Conservation (phyloP, 2,888 invertebrate genomes). For the Lasius platythorax region DNA sequence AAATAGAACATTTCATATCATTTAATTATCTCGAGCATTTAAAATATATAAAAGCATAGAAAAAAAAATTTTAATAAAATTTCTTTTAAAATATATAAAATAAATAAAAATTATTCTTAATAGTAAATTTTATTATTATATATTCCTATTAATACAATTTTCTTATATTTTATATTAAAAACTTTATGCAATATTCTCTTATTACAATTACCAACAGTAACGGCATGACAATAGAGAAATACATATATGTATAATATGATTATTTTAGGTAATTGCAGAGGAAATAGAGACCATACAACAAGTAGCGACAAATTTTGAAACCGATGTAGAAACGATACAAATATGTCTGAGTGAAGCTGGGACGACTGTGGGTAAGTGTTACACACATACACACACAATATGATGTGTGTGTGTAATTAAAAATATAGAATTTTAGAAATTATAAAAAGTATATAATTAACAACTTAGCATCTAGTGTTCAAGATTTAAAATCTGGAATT, state of each 20-base stretch:
- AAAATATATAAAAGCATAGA: neutral
- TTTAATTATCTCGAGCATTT: neutral
- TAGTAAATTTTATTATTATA: neutral
- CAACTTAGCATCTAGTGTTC: too few relatives aligned
- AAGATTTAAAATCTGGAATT: too few relatives aligned
- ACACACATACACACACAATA: neutral
- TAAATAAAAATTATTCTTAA: neutral
- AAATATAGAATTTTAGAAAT: neutral
- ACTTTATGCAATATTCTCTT: neutral
- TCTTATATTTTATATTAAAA: neutral
- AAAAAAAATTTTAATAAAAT: neutral
- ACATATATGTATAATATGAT: neutral
- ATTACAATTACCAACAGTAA: neutral
- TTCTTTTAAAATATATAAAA: neutral
- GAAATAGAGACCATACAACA: neutral
- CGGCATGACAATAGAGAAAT: neutral
- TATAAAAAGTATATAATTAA: neutral
- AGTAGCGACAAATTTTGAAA: neutral
- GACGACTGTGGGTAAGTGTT: neutral
- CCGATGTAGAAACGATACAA: neutral
- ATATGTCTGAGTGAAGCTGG: neutral
- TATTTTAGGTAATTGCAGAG: conserved; percentile 27
- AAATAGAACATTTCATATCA: neutral
- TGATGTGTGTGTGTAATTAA: neutral
- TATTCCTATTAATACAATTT: neutral